Evolutionary conservation across 1,140 invertebrate genomes (phyloP), one percentile per base, ranked within the genome.

Genomic region (Cyrtorhinus lividipennis): DNA sequence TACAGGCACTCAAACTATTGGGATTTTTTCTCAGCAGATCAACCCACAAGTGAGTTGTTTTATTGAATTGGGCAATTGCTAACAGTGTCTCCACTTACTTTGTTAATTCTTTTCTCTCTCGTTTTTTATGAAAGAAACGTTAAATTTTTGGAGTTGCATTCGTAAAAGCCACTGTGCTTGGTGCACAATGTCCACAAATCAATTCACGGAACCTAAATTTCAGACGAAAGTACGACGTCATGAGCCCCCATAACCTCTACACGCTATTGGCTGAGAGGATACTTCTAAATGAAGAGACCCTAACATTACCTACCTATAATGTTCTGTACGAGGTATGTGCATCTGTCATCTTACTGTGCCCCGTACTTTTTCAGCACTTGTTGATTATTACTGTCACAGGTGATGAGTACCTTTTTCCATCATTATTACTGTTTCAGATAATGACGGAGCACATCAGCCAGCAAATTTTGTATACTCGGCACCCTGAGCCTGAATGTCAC

Each of bases 231-330:
- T 96, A 95, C 73, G 95, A 98, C 74, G 92, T 96, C 13, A 96
- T 99, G 92, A 93, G 90, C 68, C 93, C 95, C 2, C 87, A 96
- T 75, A 99, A 99, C 80, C 80, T 99, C 67, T 98, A 98, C 76
- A 96, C 95, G 18, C 74, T 99, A 64, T 78, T 99, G 61, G 88
- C 93, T 1, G 95, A 98, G 73, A 80, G 94, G 65, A 78, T 99
- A 62, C 79, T 95, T 64, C 74, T 94, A 5, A 90, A 95, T 71
- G 87, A 92, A 71, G 90, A 91, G 73, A 86, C 86, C 18, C 79
- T 98, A 20, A 86, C 91, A 20, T 77, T 98, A 72, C 85, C 93
- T 44, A 95, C 91, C 10, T 99, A 99, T 79, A 98, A 98, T 79
- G 94, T 95, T 64, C 82, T 99, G n/a, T 98, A 96, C 77, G 96